Evolutionary conservation across 1,140 invertebrate species (phyloP), one percentile per base, ranked within the genome.

Genomic region (Danaus plexippus): DNA sequence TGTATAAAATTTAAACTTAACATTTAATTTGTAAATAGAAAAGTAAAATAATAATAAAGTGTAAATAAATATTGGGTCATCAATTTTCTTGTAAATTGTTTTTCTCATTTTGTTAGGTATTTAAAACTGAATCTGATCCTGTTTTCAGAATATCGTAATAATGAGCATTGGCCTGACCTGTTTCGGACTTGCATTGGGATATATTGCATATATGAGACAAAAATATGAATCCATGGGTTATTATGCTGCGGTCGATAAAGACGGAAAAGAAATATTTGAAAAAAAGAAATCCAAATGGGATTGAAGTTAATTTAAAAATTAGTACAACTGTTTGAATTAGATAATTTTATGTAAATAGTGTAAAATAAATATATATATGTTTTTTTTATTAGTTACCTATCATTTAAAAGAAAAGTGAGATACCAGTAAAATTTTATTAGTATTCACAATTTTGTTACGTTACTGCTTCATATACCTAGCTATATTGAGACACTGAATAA

Each of bases 271-370:
- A 85, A 83, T 90, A 57, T 92, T 94, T 73, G 88, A 91, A 63
- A 93, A 93, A 72, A 94, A 91, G 76, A 90, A 90, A 71, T 96
- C 94, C 5, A 94, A 93, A 83, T 96, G 94, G 94, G 89, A 91
- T 70, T 87, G 72, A 66, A 45, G 52, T 32, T 32, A 32, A 32
- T 15, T 15, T 0, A 32, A 3, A 32, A 32, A 32, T 7, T 32
- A 32, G 22, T 32, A 32, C 22, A 6, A 32, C 22, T 32, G 22
- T 32, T 32, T 32, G 7, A 32, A 32, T 32, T 32, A 32, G 22
- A 32, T 32, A 2, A 32, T 32, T 32, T 32, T 32, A 32, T 32
- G 22, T 32, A 32, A 32, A 32, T 32, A 32, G 7, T 32, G 22
- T 32, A 32, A 32, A 32, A 32, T 32, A 32, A 32, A 32, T 32